Evolutionary conservation across 2,888 invertebrate genomes (phyloP).

Genomic region (Drosophila niveifrons): DNA sequence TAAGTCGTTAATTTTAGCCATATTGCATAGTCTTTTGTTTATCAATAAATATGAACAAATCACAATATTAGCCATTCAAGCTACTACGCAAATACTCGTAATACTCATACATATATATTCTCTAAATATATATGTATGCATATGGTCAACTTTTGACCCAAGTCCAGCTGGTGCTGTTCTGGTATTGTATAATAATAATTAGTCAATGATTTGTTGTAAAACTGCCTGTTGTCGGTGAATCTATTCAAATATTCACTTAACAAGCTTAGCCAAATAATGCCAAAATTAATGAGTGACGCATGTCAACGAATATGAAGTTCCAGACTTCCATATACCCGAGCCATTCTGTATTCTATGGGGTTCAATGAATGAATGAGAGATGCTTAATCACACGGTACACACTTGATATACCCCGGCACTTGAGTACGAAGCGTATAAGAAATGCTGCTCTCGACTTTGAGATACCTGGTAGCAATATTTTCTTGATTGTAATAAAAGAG

Average conservation of each 20-base stretch:
- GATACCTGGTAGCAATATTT: background rate
- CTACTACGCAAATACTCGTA: slow-evolving; percentile 21
- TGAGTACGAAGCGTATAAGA: background rate
- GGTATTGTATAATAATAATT: slow-evolving; percentile 51
- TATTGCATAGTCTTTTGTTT: slow-evolving; percentile 42
- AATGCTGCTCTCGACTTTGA: background rate
- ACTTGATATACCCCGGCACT: slow-evolving; percentile 12
- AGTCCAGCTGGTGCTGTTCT: slow-evolving; percentile 34
- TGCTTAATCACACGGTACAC: background rate
- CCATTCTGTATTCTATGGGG: background rate
- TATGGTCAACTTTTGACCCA: slow-evolving; percentile 29
- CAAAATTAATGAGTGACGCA: slow-evolving; percentile 53
- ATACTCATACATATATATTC: background rate
- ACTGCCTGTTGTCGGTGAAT: slow-evolving; percentile 38
- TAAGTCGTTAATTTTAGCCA: slow-evolving; percentile 47
- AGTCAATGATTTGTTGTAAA: slow-evolving; percentile 61
- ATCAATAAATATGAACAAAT: slow-evolving; percentile 51
- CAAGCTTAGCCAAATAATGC: slow-evolving; percentile 51
- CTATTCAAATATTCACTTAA: slow-evolving; percentile 62
- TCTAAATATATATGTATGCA: background rate
- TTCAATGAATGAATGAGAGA: background rate
- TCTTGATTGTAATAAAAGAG: too few relatives aligned
- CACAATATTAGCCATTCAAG: slow-evolving; percentile 38
- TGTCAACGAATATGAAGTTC: slow-evolving; percentile 6
- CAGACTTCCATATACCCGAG: slow-evolving; percentile 32